Evolutionary conservation across 2,113 vertebrate genomes (phyloP).

Genomic region (Calidris pugnax): DNA sequence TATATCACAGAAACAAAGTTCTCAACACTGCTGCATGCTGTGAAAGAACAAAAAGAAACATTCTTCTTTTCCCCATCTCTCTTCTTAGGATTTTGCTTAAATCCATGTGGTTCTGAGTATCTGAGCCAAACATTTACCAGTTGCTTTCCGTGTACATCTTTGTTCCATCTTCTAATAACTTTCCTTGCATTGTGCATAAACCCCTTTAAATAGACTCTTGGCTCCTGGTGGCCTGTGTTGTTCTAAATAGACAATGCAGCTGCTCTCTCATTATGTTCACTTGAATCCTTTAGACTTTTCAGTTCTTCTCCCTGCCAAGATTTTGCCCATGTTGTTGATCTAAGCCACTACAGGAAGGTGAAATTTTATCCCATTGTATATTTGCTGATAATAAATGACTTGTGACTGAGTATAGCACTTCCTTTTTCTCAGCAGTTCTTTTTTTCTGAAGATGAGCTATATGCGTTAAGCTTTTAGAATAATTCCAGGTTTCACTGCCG

Average conservation of each 20-base stretch:
- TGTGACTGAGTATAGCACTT: not conserved
- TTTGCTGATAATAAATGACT: not conserved
- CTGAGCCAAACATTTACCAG: conserved; percentile 4
- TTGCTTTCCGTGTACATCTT: conserved; percentile 1
- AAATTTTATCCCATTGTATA: not conserved
- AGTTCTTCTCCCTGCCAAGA: conserved; percentile 8
- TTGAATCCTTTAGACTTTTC: not conserved
- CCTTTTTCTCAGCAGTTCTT: not conserved
- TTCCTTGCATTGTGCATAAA: conserved; percentile 14
- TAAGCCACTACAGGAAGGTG: not conserved
- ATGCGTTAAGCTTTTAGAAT: not conserved
- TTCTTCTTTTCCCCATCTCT: not conserved
- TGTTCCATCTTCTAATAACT: conserved; percentile 29
- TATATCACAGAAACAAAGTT: not conserved
- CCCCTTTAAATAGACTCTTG: conserved; percentile 16
- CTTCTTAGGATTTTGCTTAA: not conserved
- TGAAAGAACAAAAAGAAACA: not conserved
- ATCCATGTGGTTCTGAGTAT: not conserved
- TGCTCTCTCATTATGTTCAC: conserved; percentile 6
- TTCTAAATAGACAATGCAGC: conserved; percentile 45
- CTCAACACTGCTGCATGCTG: not conserved
- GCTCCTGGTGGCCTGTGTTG: conserved; percentile 36
- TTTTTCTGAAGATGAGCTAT: not conserved
- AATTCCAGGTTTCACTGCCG: not conserved
- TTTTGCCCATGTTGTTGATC: conserved; percentile 4